A percentile compares a stretch with the other conserved stretches of the same genome.
These are phyloP conservation scores for Heliconius hortense DNA, from an alignment of 2,888 invertebrate genomes.

Conservation along the genomic window DNA sequence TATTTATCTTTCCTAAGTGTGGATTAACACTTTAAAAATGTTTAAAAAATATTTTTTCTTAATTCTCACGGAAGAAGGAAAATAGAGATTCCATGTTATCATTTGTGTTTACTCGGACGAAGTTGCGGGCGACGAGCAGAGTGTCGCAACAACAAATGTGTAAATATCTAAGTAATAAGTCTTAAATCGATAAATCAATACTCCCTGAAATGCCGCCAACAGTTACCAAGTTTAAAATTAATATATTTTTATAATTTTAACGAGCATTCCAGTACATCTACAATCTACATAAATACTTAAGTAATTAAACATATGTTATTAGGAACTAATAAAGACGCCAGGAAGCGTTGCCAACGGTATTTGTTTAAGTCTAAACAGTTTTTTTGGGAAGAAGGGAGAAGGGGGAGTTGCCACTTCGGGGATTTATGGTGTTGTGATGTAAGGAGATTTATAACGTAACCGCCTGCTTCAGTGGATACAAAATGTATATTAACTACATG, in stretches of 20 bases:
- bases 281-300: not conserved
- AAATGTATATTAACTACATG: too few relatives aligned
- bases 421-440: conserved; percentile 38
- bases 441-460: conserved; percentile 33
- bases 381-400: conserved; percentile 8
- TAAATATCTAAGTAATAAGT: too few relatives aligned
- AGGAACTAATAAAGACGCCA: conserved; percentile 28
- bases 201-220: too few relatives aligned
- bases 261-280: not conserved
- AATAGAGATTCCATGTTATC: too few relatives aligned
- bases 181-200: too few relatives aligned
- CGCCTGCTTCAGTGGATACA: not conserved
- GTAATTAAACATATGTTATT: conserved; percentile 2
- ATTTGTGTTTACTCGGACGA: too few relatives aligned
- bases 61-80: too few relatives aligned
- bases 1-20: too few relatives aligned
- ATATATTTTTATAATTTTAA: not conserved
- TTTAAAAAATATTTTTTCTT: too few relatives aligned
- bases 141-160: too few relatives aligned
- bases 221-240: not conserved
- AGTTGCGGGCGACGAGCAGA: too few relatives aligned
- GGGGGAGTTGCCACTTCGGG: conserved; percentile 20
- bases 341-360: conserved; percentile 28
- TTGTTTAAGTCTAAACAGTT: conserved; percentile 29
- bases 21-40: too few relatives aligned